Conservation (phyloP, 37 sponge, comb jelly and placozoan species). For the Cladorhizidae sp. region DNA sequence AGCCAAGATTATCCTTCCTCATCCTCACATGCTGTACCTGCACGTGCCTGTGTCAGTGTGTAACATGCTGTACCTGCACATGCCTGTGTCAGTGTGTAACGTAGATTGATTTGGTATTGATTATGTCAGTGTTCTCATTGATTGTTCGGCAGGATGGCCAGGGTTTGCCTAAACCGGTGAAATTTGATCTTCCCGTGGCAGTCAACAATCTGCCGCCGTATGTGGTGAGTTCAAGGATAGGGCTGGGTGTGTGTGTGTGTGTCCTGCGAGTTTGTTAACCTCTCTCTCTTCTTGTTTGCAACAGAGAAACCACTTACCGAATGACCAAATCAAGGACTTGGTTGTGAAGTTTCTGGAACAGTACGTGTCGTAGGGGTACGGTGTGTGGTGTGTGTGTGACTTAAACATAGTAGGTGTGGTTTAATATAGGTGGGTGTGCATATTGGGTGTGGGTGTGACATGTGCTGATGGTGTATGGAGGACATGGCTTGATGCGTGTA, state of each 20-base stretch:
- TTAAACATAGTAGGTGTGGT: no score
- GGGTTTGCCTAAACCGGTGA: conserved; percentile 63
- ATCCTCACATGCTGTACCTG: no score
- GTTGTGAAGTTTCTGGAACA: conserved; percentile 63
- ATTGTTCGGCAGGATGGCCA: conserved; percentile 50
- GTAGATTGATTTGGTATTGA: no score
- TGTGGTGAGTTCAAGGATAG: background rate
- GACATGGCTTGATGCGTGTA: no score
- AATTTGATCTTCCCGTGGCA: conserved; percentile 64
- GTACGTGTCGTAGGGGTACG: conserved; percentile 22
- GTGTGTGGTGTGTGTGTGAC: background rate
- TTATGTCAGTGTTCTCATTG: background rate
- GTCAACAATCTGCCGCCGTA: conserved; percentile 26
- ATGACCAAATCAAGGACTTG: conserved; percentile 45
- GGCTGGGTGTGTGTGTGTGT: background rate
- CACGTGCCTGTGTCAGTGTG: no score
- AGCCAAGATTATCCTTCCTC: no score
- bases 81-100: no score
- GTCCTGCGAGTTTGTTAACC: background rate
- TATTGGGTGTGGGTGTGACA: no score
- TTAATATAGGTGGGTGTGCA: no score
- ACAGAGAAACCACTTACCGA: conserved; percentile 49
- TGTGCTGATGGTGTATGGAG: no score
- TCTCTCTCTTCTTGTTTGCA: background rate
- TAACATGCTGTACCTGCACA: no score